A percentile compares a stretch with the other conserved stretches of the same genome.
Evolutionary conservation across 2,113 vertebrate genomes (phyloP).

Genomic region (Cervus canadensis): DNA sequence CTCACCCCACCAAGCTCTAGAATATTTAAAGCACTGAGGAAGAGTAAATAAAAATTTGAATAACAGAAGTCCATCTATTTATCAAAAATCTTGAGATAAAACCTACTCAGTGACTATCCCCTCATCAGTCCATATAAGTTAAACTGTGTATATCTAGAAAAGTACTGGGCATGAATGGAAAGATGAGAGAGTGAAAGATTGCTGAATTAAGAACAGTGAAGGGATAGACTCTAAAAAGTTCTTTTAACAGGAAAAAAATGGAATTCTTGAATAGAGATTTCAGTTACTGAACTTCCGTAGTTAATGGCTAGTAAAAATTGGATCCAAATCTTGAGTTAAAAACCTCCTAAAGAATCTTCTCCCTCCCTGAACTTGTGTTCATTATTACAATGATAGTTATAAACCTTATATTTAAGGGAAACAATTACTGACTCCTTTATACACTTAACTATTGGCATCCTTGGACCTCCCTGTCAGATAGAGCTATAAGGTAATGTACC

Average conservation of each 20-base stretch:
- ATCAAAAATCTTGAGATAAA: constrained; percentile 68
- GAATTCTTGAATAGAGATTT: not conserved
- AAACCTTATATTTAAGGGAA: not conserved
- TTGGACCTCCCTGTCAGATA: not conserved
- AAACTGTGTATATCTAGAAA: not conserved
- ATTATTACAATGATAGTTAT: not conserved
- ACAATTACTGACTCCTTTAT: not conserved
- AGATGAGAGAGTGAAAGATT: not conserved
- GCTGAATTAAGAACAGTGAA: not conserved
- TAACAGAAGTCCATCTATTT: constrained; percentile 62
- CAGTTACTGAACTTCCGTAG: not conserved
- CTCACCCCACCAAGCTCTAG: not conserved
- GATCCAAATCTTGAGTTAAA: not conserved
- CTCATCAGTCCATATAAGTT: not conserved
- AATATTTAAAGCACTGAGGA: not conserved
- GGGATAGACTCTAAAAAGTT: not conserved
- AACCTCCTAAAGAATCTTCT: not conserved
- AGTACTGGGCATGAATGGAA: rapidly evolving
- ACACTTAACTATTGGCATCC: not conserved
- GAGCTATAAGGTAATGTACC: not conserved
- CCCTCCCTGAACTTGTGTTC: not conserved
- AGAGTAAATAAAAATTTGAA: constrained; percentile 31
- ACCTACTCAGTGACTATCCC: constrained; percentile 46
- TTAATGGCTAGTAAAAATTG: not conserved
- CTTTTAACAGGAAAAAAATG: not conserved